phyloP scores from a whole-genome alignment of 2,888 invertebrate genomes.

The Girardia tigrina region DNA sequence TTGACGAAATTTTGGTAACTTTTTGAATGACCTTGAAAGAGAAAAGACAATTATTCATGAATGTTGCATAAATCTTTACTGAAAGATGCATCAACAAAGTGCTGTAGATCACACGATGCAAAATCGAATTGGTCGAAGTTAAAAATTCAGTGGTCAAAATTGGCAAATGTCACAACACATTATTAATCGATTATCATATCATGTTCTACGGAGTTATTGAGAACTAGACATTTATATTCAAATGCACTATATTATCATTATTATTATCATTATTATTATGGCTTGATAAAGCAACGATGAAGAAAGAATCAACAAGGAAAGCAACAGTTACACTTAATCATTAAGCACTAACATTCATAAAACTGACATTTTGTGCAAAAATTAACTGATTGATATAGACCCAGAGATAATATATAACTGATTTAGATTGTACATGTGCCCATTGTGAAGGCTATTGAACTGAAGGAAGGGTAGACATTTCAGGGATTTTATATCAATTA shows the following conservation, averaged over 20 bases:
- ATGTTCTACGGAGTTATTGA: constrained; percentile 5
- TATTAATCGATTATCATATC: constrained; percentile 9
- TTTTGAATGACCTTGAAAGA: constrained; percentile 12
- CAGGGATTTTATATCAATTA: too few relatives aligned
- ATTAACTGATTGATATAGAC: constrained; percentile 6
- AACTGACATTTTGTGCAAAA: constrained; percentile 9
- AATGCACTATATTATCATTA: constrained; percentile 23
- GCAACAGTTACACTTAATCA: constrained; percentile 18
- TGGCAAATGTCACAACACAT: constrained; percentile 4
- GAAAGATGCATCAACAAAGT: constrained; percentile 23
- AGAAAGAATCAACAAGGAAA: constrained; percentile 23
- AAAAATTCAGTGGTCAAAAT: constrained; percentile 8
- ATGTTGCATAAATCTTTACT: constrained; percentile 1
- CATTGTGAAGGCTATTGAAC: neutral
- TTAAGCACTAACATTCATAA: constrained; percentile 4
- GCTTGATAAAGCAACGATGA: neutral
- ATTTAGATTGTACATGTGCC: neutral
- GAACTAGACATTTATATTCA: neutral
- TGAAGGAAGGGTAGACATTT: too few relatives aligned
- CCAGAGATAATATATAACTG: neutral
- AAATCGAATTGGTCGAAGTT: neutral
- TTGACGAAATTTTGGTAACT: neutral
- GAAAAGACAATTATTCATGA: constrained; percentile 12
- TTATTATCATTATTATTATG: too few relatives aligned
- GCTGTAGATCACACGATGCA: constrained; percentile 11